A percentile compares a stretch with the other conserved stretches of the same genome.
phyloP scores from a whole-genome alignment of 2,888 invertebrate species.

The Cryptocheilus praepositus region DNA sequence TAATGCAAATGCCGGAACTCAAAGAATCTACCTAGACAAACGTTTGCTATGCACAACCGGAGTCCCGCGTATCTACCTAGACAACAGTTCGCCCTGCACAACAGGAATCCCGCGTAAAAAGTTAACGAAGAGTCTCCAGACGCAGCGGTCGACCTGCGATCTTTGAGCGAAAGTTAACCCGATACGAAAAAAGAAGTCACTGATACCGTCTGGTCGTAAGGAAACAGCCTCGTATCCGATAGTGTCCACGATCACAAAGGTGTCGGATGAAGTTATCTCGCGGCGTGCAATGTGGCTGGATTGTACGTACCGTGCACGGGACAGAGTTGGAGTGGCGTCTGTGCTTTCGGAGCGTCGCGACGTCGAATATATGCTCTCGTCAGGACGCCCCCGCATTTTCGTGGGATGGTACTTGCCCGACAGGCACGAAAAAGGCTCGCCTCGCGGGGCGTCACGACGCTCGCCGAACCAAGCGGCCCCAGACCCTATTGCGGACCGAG shows the following conservation, averaged over 20 bases:
- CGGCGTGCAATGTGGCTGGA: constrained; percentile 13
- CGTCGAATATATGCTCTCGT: constrained; percentile 74
- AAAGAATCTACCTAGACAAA: background rate
- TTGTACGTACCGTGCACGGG: constrained; percentile 74
- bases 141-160: too few relatives aligned
- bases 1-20: too few relatives aligned
- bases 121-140: too few relatives aligned
- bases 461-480: constrained; percentile 68
- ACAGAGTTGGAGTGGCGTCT: constrained; percentile 74
- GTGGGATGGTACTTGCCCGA: constrained; percentile 67
- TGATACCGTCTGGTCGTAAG: background rate
- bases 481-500: constrained; percentile 51
- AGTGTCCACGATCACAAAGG: background rate
- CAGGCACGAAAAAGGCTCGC: constrained; percentile 75
- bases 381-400: constrained; percentile 72
- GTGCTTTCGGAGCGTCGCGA: constrained; percentile 70
- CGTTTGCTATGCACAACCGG: background rate
- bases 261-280: background rate
- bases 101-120: too few relatives aligned
- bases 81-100: too few relatives aligned
- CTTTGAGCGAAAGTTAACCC: too few relatives aligned
- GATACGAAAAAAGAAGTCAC: background rate
- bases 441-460: constrained; percentile 69
- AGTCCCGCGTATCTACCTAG: too few relatives aligned
- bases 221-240: background rate